Conservation (phyloP, 2,888 invertebrate species). For the Trachelus stipa region DNA sequence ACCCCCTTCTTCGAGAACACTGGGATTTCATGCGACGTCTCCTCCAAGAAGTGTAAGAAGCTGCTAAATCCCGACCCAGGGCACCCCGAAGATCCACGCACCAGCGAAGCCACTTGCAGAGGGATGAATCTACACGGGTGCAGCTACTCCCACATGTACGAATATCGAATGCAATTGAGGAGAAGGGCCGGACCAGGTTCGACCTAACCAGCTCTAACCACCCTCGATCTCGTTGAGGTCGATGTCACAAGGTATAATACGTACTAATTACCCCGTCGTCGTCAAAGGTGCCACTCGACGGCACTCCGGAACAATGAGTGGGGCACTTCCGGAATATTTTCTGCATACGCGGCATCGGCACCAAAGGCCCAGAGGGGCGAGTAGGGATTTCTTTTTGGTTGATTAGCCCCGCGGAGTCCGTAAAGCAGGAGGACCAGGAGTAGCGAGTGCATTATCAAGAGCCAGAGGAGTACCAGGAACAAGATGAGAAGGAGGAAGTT, state of each 20-base stretch:
- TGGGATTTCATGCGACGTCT: not conserved
- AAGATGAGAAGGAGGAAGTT: not conserved
- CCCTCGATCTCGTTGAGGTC: conserved; percentile 20
- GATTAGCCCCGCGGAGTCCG: conserved; percentile 45
- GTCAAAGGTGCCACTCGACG: conserved; percentile 59
- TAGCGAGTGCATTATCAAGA: conserved; percentile 15
- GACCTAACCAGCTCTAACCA: not conserved
- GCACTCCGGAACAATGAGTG: conserved; percentile 54
- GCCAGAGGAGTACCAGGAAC: conserved; percentile 9
- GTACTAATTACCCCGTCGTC: conserved; percentile 61
- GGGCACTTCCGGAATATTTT: conserved; percentile 53
- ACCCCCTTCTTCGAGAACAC: not conserved
- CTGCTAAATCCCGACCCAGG: not conserved
- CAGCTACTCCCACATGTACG: not conserved
- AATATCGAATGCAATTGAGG: not conserved
- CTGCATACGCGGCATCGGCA: conserved; percentile 53
- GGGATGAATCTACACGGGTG: not conserved
- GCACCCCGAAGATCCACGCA: not conserved
- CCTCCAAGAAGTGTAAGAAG: not conserved
- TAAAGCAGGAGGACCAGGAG: not conserved
- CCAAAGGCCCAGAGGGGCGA: conserved; percentile 32
- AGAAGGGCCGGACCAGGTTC: not conserved
- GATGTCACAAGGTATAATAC: conserved; percentile 60
- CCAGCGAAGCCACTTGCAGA: too few relatives aligned
- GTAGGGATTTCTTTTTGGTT: conserved; percentile 43